Evolutionary conservation across 2,113 vertebrate species (phyloP), one percentile per base, ranked within the genome.

Genomic region (Trogon surrucura): DNA sequence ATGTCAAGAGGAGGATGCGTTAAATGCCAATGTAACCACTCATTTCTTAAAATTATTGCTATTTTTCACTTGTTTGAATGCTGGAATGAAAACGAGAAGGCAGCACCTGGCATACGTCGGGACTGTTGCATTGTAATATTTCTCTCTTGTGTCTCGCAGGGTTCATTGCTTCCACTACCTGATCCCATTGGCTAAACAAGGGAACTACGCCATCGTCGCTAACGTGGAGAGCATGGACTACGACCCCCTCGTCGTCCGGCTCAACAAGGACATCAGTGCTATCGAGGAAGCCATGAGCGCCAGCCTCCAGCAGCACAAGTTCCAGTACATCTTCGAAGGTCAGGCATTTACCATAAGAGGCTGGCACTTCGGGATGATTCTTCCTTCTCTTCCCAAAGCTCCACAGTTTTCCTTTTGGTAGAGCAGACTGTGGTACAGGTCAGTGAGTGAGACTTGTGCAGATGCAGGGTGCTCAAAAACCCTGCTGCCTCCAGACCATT

Each of bases 311-410:
- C 99, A 99, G 95, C 99, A 99, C 98, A 99, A 99, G 98, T 99
- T 99, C 98, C 99, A 99, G 97, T 99, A 99, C 86, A 99, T 99
- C 93, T 99, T 99, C 25, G 99, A 99, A 99, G 99, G 99, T 99
- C 85, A 82, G 97, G 21, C 34, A 1, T 45, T 32, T 22, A 22
- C 71, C 44, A 2, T 25, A 18, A 8, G 71, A 25, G n/a, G 50
- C 71, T 57, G 36, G 7, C 54, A 74, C 60, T 47, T 30, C 1
- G 0, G 25, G 47, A 34, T 41, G 21, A 6, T 2, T 80, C 60
- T 56, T 51, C 2, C 1, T 47, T 50, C 69, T 81, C 56, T 30
- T n/a, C 51, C 23, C n/a, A 36, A 60, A 94, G 65, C 56, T 61
- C 44, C 23, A 7, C 0, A 9, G 11, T 30, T 3, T 71, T 65